Conservation (phyloP, 2,797 vertebrate species). For the Anguilla pacifica region DNA sequence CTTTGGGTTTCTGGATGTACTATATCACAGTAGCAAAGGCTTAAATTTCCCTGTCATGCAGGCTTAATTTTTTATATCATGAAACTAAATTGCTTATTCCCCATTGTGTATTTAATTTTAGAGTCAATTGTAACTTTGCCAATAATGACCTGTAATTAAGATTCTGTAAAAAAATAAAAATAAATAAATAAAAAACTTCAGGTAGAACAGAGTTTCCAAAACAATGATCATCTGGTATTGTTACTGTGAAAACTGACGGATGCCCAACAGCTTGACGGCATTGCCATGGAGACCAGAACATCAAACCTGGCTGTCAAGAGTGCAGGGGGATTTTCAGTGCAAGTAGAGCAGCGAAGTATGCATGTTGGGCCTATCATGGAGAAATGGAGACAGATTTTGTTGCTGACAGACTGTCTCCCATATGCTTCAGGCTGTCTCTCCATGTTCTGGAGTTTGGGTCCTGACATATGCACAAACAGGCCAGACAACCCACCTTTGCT, state of each 20-base stretch:
- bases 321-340: slow-evolving; percentile 33
- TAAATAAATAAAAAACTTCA: slow-evolving; percentile 46
- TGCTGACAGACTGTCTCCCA: background rate
- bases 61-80: background rate
- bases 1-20: background rate
- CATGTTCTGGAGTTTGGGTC: background rate
- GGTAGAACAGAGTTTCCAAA: slow-evolving; percentile 62
- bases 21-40: background rate
- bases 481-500: background rate
- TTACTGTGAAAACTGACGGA: slow-evolving; percentile 79
- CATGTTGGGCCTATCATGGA: slow-evolving; percentile 44
- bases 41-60: background rate
- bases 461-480: background rate
- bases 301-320: slow-evolving; percentile 50
- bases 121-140: background rate
- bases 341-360: slow-evolving; percentile 49
- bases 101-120: background rate
- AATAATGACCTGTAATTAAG: background rate
- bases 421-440: background rate
- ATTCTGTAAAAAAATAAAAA: background rate
- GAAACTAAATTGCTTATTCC: background rate
- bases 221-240: slow-evolving; percentile 68
- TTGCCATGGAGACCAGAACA: slow-evolving; percentile 69
- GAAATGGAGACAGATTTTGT: background rate
- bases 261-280: slow-evolving; percentile 70